Percentiles rank a stretch among this genome's conserved stretches.
These are phyloP conservation scores for Momotus momota DNA, from an alignment of 2,797 vertebrate genomes.

Conservation along the genomic window DNA sequence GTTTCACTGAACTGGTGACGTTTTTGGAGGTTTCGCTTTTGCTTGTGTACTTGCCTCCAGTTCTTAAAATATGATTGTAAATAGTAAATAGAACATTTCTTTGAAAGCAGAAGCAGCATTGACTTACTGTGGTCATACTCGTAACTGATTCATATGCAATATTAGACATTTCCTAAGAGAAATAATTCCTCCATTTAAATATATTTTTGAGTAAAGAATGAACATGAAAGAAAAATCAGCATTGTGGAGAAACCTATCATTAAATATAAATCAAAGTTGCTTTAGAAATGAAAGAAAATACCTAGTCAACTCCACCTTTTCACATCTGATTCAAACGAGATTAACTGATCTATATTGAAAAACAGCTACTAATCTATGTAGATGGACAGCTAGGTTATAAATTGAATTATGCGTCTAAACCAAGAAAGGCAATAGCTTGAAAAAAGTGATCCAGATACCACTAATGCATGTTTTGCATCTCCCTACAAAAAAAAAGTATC, in stretches of 20 bases:
- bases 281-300: not conserved
- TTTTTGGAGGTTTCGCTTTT: not conserved
- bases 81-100: not conserved
- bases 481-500: not conserved
- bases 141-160: too few relatives aligned
- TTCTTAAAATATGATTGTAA: not conserved
- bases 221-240: not conserved
- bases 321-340: not conserved
- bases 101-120: too few relatives aligned
- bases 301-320: not conserved
- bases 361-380: not conserved
- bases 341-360: not conserved
- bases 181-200: not conserved
- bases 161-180: not conserved
- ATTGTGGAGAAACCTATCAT: not conserved
- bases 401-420: not conserved
- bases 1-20: not conserved
- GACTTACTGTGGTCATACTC: too few relatives aligned
- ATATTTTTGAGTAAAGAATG: not conserved
- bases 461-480: not conserved
- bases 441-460: not conserved
- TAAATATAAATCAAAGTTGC: not conserved
- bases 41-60: not conserved
- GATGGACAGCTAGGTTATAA: not conserved
- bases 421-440: not conserved